These are phyloP conservation scores for Tychaedon coryphoeus DNA, from an alignment of 2,113 vertebrate species.

Conservation along the genomic window DNA sequence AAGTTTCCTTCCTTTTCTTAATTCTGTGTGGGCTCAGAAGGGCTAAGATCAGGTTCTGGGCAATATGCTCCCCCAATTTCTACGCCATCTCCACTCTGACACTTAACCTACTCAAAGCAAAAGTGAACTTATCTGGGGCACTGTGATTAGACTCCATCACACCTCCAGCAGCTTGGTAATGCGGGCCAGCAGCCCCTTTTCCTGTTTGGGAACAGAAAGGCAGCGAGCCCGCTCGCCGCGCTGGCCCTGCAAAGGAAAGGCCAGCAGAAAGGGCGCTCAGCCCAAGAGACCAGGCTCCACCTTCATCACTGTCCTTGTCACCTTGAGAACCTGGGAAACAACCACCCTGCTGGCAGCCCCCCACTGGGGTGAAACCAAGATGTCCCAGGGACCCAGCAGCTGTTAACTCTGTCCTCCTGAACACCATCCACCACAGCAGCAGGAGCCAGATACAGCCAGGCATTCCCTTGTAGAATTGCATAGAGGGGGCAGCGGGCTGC, in stretches of 20 bases:
- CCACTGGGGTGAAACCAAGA: accelerated
- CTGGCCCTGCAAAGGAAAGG: not conserved
- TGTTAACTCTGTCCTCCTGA: not conserved
- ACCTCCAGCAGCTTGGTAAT: not conserved
- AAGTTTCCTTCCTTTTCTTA: not conserved
- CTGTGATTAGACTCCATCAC: not conserved
- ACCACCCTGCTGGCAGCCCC: not conserved
- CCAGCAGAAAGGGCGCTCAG: not conserved
- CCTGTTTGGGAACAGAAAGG: not conserved
- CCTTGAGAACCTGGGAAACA: not conserved
- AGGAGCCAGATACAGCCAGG: not conserved
- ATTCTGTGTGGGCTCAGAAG: not conserved
- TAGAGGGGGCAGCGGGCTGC: not conserved
- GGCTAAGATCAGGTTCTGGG: not conserved
- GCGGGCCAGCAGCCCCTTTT: not conserved
- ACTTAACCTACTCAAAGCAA: not conserved
- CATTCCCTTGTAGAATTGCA: not conserved
- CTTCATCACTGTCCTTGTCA: not conserved
- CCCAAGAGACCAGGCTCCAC: not conserved
- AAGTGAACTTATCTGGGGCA: not conserved
- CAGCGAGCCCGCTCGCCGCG: not conserved
- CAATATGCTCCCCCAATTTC: not conserved
- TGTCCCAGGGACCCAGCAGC: not conserved
- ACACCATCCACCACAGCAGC: not conserved
- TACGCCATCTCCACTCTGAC: not conserved